Base-by-base conservation (phyloP, 2,113 vertebrate species). In the Galeopterus variegatus region DNA sequence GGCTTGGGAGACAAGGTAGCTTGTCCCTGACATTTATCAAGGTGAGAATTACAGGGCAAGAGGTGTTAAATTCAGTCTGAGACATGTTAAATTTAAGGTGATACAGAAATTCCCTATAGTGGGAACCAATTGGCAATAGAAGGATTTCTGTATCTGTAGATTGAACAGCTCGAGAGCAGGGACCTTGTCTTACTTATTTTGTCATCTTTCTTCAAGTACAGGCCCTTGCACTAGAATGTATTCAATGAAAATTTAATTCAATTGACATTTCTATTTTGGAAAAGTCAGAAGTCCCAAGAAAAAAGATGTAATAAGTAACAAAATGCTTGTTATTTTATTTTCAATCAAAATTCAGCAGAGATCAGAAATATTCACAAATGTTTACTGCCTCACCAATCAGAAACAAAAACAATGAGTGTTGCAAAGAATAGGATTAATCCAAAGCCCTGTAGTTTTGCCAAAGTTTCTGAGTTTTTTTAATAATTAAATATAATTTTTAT, bases 261-360 rank as follows among this genome's bases (percentile, higher is more conserved):
- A 60, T 81, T 94, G 97, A 90, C 65, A 92, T 31, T 24, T 96
- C 75, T 93, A 87, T 84, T 96, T 95, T 86, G 50, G 79, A 92
- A 92, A 95, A 26, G 31, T 91, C 88, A 96, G 36, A 91, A 93
- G 50, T 21, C 18, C 54, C n/a, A 91, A 86, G 64, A n/a, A 81
- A 89, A 92, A 54, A 93, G 8, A 69, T n/a, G 31, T 23, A 89
- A 83, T 52, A 89, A 81, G 52, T 84, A 91, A 93, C 48, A 92
- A 85, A 97, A 93, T 58, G 33, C 21, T 41, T 85, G 4, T 83
- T 72, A 17, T 94, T 76, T 81, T 80, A 70, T 86, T 96, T 97
- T 94, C 81, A 96, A 69, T 95, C 62, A 96, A 94, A 96, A 82
- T 92, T 96, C 56, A 94, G 23, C 64, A 95, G 54, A 67, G 41